A percentile compares a stretch with the other conserved stretches of the same genome.
Conservation (phyloP, 2,797 vertebrate genomes). For the Pipistrellus pipistrellus region DNA sequence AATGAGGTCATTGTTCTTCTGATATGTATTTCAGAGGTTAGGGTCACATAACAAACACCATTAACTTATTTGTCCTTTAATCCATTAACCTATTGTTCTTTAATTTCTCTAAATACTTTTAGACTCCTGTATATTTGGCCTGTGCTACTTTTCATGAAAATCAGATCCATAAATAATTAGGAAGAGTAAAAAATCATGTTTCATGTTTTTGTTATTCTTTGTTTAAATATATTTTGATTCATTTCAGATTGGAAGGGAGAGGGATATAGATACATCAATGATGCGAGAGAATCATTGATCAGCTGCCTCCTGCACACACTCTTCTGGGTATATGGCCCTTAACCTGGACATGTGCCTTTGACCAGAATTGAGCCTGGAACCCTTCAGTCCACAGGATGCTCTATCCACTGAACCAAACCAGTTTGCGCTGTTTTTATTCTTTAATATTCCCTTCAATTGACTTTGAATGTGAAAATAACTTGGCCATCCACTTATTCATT, state of each 20-base stretch:
- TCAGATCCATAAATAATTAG: constrained; percentile 5
- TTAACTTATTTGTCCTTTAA: constrained; percentile 40
- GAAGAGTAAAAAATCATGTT: background rate
- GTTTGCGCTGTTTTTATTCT: too few species aligned
- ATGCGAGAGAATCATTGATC: too few species aligned
- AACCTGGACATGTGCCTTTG: too few species aligned
- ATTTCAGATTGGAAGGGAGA: too few species aligned
- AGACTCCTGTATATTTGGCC: background rate
- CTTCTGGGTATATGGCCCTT: too few species aligned
- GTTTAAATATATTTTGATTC: too few species aligned
- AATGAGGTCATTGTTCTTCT: constrained; percentile 31
- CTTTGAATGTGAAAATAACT: constrained; percentile 30
- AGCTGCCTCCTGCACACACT: too few species aligned
- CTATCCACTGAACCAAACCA: too few species aligned
- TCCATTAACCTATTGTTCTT: background rate
- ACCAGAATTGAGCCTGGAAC: too few species aligned
- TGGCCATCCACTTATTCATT: background rate
- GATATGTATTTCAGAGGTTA: constrained; percentile 18
- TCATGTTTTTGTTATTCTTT: background rate
- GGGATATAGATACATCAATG: too few species aligned
- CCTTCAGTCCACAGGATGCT: too few species aligned
- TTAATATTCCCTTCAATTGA: background rate
- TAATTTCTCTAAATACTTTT: constrained; percentile 49
- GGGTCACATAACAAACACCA: background rate
- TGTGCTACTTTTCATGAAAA: constrained; percentile 51